Base-by-base conservation (phyloP, 2,888 invertebrate genomes). In the Chymomyza amoena region DNA sequence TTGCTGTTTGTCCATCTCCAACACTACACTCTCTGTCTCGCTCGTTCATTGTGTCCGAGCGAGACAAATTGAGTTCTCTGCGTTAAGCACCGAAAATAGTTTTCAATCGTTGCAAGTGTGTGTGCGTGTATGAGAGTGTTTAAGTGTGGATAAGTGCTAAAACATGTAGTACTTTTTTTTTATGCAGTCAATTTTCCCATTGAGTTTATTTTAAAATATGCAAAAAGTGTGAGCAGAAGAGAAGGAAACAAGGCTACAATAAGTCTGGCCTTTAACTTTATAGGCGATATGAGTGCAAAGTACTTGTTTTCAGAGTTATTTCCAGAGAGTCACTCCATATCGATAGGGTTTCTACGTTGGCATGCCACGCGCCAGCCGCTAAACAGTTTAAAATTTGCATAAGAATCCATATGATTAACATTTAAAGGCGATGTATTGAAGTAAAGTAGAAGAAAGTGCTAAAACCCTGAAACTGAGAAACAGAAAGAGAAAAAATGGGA, bases 331-430 rank as follows among this genome's bases (percentile, higher is more conserved):
- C 25, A 4, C 25, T 25, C 7, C 36, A 36, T 36, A 36, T 36
- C 36, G 36, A 36, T 36, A 45, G 9, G 39, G 39, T 39, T 39
- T 39, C 32, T 6, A 39, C 39, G 13, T 39, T 32, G 32, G 32
- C 32, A 32, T 32, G 32, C 32, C 32, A 32, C 32, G 32, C 32
- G 73, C 69, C 77, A 76, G 75, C 75, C 77, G 75, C 81, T 77
- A 78, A 86, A 86, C 86, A 84, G 79, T 87, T 79, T 78, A 79
- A 81, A 84, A 87, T 84, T 84, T 84, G 87, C 87, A 87, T 84
- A 84, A 82, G 84, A 84, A 82, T 80, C 81, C 84, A 79, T 84
- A 87, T 87, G 82, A 84, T 84, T 86, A 82, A 82, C 84, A 84
- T 82, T 84, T 81, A 84, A 87, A 83, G 78, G 76, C 81, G 81